A percentile compares a stretch with the other conserved stretches of the same genome.
phyloP scores from a whole-genome alignment of 2,113 vertebrate genomes.

The Daphoenositta chrysoptera region DNA sequence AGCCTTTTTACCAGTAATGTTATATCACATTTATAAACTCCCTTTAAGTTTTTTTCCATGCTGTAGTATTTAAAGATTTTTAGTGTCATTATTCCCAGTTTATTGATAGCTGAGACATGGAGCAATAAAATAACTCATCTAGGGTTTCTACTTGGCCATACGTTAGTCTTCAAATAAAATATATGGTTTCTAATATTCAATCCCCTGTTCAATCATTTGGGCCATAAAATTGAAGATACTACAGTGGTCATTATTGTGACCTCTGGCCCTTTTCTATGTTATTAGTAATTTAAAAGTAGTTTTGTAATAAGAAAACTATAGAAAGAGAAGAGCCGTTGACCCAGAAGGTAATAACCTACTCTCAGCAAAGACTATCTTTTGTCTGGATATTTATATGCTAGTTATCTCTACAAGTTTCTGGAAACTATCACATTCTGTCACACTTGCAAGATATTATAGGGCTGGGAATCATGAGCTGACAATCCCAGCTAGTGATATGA shows the following conservation, averaged over 20 bases:
- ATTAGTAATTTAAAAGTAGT: neutral
- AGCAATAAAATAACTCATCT: neutral
- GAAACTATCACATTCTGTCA: neutral
- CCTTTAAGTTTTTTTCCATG: neutral
- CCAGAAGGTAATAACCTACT: neutral
- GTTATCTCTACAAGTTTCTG: neutral
- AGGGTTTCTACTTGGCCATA: neutral
- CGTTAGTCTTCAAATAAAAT: slow-evolving; percentile 16
- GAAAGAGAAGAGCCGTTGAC: neutral
- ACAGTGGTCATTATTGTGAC: slow-evolving; percentile 15
- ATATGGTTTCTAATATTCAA: neutral
- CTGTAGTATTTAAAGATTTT: neutral
- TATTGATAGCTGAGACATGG: neutral
- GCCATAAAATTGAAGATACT: neutral
- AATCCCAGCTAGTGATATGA: neutral
- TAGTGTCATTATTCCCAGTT: neutral
- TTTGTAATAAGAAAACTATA: neutral
- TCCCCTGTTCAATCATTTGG: neutral
- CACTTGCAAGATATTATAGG: neutral
- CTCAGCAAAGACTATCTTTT: neutral
- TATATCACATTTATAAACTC: neutral
- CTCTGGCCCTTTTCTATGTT: neutral
- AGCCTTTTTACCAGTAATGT: neutral
- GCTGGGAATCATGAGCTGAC: neutral
- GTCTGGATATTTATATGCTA: neutral